Percentiles rank a stretch among this genome's conserved stretches.
These are phyloP conservation scores for Coluber constrictor DNA, from an alignment of 2,797 vertebrate species.

Conservation along the genomic window DNA sequence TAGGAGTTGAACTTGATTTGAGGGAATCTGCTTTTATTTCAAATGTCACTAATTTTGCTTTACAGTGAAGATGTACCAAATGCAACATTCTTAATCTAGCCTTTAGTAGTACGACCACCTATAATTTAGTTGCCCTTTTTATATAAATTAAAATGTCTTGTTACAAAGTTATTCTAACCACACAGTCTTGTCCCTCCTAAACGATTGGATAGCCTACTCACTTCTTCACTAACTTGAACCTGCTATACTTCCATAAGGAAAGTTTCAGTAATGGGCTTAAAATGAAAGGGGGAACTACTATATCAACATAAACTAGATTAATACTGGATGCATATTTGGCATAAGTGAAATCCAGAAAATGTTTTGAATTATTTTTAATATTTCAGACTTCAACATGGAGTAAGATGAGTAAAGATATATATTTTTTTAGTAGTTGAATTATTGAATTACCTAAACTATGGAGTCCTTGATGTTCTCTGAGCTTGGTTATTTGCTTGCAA, in stretches of 20 bases:
- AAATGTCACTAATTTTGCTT: neutral
- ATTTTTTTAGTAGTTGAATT: neutral
- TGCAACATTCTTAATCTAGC: conserved; percentile 61
- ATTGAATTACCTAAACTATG: neutral
- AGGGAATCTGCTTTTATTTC: neutral
- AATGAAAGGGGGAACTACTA: neutral
- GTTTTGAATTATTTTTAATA: neutral
- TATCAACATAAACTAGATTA: neutral
- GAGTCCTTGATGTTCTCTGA: neutral
- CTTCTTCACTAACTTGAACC: neutral
- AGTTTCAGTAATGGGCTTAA: neutral
- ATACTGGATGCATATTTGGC: neutral
- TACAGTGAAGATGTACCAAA: neutral
- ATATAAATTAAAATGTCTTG: conserved; percentile 79
- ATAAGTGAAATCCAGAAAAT: neutral
- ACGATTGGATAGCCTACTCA: neutral
- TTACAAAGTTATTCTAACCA: conserved; percentile 28
- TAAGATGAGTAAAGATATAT: neutral
- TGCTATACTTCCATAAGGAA: neutral
- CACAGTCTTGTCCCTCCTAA: neutral
- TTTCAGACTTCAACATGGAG: neutral
- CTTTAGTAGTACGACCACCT: conserved; percentile 72
- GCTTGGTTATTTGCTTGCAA: neutral
- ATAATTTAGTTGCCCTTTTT: conserved; percentile 63
- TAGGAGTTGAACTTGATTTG: neutral